phyloP scores from a whole-genome alignment of 1,140 invertebrate species.

The Zophobas atratus region DNA sequence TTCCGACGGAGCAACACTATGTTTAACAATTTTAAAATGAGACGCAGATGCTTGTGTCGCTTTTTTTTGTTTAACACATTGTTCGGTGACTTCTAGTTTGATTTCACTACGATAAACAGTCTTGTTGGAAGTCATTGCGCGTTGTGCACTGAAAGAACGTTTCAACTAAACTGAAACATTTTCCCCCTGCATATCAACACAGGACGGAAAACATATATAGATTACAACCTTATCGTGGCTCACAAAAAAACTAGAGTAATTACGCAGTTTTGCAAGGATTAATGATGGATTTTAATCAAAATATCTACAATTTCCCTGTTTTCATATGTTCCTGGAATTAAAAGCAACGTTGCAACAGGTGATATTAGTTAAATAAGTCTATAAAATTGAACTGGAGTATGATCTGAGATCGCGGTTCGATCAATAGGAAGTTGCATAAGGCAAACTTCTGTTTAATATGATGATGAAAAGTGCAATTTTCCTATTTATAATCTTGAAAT shows the following conservation, averaged over 20 bases:
- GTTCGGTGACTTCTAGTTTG: constrained; percentile 15
- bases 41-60: constrained; percentile 18
- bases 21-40: constrained; percentile 36
- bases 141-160: constrained; percentile 22
- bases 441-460: too few species aligned
- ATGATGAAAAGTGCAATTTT: too few species aligned
- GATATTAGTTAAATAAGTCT: too few species aligned
- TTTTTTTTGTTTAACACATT: constrained; percentile 21
- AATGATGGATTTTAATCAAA: constrained; percentile 3
- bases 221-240: constrained; percentile 11
- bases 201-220: constrained; percentile 26
- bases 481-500: too few species aligned
- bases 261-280: constrained; percentile 1
- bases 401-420: too few species aligned
- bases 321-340: too few species aligned
- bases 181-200: constrained; percentile 1
- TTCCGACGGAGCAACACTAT: constrained; percentile 48
- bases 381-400: too few species aligned
- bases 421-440: too few species aligned
- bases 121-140: constrained; percentile 13
- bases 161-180: constrained; percentile 45
- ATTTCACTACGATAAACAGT: constrained; percentile 17
- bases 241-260: constrained; percentile 14
- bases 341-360: background rate
- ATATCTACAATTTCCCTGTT: constrained; percentile 1